Percentiles rank a stretch among this genome's conserved stretches.
Conservation (phyloP, 2,888 invertebrate genomes). For the Eupelmus urozonus region DNA sequence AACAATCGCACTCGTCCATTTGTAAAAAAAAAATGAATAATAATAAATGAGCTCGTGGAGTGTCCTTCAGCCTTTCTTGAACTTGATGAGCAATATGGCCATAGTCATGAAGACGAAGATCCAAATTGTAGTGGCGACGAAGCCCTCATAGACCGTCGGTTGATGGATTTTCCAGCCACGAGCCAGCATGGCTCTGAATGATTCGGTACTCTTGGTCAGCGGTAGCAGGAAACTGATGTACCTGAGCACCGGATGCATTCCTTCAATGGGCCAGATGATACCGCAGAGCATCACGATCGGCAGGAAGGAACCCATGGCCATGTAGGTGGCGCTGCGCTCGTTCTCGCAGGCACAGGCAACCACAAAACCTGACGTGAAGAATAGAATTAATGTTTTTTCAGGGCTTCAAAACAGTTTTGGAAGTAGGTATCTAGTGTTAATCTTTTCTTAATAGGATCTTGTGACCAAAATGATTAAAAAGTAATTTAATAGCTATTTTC, state of each 20-base stretch:
- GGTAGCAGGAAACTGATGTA: slow-evolving; percentile 88
- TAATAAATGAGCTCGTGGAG: not conserved
- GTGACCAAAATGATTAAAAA: no score
- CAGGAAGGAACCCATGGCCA: slow-evolving; percentile 90
- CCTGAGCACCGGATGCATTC: slow-evolving; percentile 88
- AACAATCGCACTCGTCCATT: not conserved
- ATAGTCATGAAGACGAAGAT: slow-evolving; percentile 86
- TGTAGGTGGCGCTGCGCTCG: slow-evolving; percentile 90
- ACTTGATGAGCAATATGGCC: slow-evolving; percentile 88
- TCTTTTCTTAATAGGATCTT: no score
- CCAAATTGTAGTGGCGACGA: slow-evolving; percentile 88
- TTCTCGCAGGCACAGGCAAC: slow-evolving; percentile 89
- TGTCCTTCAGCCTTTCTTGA: slow-evolving; percentile 88
- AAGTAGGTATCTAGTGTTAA: no score
- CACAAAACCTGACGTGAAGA: slow-evolving; percentile 83
- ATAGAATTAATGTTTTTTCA: not conserved
- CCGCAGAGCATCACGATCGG: slow-evolving; percentile 92
- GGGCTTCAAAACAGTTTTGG: no score
- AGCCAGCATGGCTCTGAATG: slow-evolving; percentile 89
- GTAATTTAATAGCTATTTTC: no score
- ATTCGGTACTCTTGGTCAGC: slow-evolving; percentile 92
- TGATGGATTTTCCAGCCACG: slow-evolving; percentile 88
- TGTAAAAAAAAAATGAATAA: not conserved
- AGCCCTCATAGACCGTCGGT: slow-evolving; percentile 89
- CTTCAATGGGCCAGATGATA: slow-evolving; percentile 97